Conservation (phyloP, 2,888 invertebrate genomes). For the Ormyrus rosae region DNA sequence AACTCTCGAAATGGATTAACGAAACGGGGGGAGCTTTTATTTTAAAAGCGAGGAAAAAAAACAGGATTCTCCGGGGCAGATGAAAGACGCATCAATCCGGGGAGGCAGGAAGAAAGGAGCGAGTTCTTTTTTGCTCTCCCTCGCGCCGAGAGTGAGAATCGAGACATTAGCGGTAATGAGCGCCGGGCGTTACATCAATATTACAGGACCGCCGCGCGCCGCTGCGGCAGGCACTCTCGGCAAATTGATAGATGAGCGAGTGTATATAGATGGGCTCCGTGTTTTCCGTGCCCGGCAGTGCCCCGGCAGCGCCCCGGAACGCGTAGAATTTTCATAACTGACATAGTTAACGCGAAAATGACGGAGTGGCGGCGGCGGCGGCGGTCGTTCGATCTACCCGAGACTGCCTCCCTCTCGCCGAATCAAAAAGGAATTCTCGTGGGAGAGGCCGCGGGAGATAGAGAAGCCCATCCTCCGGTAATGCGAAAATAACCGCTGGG, state of each 20-base stretch:
- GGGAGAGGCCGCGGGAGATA: constrained; percentile 40
- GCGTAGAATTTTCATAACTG: constrained; percentile 63
- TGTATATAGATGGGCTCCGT: too few relatives aligned
- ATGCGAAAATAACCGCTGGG: constrained; percentile 69
- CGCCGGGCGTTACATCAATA: constrained; percentile 21
- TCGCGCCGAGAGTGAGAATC: background rate
- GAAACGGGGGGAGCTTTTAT: too few relatives aligned
- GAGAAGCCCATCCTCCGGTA: constrained; percentile 61
- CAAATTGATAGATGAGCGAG: too few relatives aligned
- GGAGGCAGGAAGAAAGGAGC: too few relatives aligned
- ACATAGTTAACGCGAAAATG: constrained; percentile 65
- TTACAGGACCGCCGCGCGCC: background rate
- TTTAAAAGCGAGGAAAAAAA: too few relatives aligned
- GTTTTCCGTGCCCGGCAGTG: too few relatives aligned
- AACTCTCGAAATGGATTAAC: too few relatives aligned
- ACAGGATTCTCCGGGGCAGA: too few relatives aligned
- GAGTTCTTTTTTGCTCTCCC: too few relatives aligned
- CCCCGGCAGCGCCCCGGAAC: background rate
- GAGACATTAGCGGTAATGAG: constrained; percentile 19
- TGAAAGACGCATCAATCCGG: too few relatives aligned
- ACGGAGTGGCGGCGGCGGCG: constrained; percentile 59
- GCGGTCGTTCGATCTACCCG: constrained; percentile 58
- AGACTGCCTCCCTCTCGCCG: constrained; percentile 47
- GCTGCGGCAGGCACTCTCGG: too few relatives aligned
- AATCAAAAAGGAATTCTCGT: constrained; percentile 62